Evolutionary conservation across 2,888 invertebrate genomes (phyloP), one percentile per base, ranked within the genome.

Genomic region (Gnatocerus cornutus): DNA sequence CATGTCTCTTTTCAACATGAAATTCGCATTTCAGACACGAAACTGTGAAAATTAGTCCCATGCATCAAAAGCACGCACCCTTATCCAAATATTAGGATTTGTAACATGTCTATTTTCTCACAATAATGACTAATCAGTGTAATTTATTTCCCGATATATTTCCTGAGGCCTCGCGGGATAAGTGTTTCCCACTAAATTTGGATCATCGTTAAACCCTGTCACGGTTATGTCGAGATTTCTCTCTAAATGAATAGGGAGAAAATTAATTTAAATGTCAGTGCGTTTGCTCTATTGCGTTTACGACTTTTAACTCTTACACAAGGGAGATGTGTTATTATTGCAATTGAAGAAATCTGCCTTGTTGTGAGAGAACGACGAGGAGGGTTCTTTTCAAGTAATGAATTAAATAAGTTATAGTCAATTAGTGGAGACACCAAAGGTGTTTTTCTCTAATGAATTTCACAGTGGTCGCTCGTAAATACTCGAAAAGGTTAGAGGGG

Each of bases 261-360:
- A 61, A 61, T 61, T 61, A 61, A 61, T 61, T 61, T 61, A 50
- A 61, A 50, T 61, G 61, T 48, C 61, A 61, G 12, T 39, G 27
- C 37, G 27, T 8, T 13, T 48, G 14, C 39, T 50, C 13, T 46
- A 59, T 59, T 59, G 21, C 29, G 46, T 46, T 46, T 12, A 14
- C 9, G 12, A 50, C 48, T 50, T 61, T 58, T 45, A 29, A 56
- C n/a, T n/a, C 1, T n/a, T 14, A 21, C 10, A 55, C 4, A 13
- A 37, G 52, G 12, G 27, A 50, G n/a, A 53, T 53, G 14, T 37
- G 33, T 39, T 21, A 27, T n/a, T n/a, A 52, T 52, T 30, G 29
- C 6, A n/a, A 37, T 37, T 37, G 10, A 37, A 21, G 21, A 21
- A 21, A 21, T 21, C 2, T 21, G 2, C 21, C 7, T 29, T 29